Evolutionary conservation across 2,797 vertebrate species (phyloP).

Genomic region (Glossophaga mutica): DNA sequence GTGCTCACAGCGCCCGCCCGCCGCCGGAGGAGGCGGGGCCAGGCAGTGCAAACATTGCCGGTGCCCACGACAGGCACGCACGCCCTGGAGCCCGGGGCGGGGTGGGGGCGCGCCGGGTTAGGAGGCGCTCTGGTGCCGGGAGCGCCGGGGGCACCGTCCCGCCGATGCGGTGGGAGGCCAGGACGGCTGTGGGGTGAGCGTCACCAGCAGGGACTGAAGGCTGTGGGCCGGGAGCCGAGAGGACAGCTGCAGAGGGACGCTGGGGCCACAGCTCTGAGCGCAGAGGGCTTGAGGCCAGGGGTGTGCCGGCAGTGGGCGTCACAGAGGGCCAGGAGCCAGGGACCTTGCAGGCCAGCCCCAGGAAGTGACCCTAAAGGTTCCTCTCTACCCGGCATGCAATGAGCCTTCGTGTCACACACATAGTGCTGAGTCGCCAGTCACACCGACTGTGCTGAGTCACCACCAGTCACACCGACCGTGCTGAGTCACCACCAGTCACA

Average conservation of each 20-base stretch:
- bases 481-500: neutral
- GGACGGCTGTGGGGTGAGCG: neutral
- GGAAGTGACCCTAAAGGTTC: neutral
- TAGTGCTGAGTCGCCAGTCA: neutral
- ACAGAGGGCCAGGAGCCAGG: too few relatives aligned
- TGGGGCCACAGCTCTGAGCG: rapidly evolving
- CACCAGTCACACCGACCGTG: rapidly evolving
- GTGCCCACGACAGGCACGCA: rapidly evolving
- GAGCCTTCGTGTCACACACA: neutral
- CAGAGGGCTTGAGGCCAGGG: neutral
- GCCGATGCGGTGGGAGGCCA: rapidly evolving
- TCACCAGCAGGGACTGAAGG: rapidly evolving
- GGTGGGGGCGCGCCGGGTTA: neutral
- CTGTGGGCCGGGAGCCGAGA: rapidly evolving
- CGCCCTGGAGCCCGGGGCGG: rapidly evolving
- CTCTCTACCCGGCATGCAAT: rapidly evolving
- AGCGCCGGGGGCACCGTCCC: rapidly evolving
- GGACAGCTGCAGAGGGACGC: neutral
- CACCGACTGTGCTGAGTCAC: too few relatives aligned
- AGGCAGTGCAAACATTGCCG: rapidly evolving
- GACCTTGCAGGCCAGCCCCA: rapidly evolving
- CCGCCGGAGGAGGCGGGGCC: neutral
- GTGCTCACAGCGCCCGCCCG: rapidly evolving
- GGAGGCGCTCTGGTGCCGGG: neutral
- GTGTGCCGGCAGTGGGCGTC: neutral